Percentiles rank a stretch among this genome's conserved stretches.
These are phyloP conservation scores for Psammodynastes pulverulentus DNA, from an alignment of 2,113 vertebrate genomes.

Conservation along the genomic window DNA sequence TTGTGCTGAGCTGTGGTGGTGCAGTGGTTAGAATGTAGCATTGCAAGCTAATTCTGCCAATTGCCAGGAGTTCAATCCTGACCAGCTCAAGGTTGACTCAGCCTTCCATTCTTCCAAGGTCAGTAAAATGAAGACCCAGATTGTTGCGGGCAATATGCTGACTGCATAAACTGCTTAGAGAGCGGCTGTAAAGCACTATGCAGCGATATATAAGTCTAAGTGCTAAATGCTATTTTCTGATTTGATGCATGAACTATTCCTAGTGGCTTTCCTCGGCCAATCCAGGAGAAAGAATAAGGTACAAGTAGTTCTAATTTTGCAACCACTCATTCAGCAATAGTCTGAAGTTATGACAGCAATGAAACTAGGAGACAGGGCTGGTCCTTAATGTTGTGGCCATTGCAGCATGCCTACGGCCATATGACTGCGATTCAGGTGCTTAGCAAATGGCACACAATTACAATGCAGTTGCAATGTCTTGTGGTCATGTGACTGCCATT, in stretches of 20 bases:
- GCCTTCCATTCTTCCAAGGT: background rate
- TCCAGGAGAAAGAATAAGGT: background rate
- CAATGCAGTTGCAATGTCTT: background rate
- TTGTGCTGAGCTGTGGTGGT: too few relatives aligned
- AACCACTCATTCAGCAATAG: background rate
- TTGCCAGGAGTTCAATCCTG: background rate
- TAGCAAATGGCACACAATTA: background rate
- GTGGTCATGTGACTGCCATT: background rate
- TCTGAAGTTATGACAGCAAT: background rate
- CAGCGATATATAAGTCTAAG: too few relatives aligned
- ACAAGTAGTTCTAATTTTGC: background rate
- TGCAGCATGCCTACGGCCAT: background rate
- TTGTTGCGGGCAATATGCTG: background rate
- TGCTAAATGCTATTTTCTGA: background rate
- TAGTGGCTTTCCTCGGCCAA: background rate
- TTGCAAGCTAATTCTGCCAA: background rate
- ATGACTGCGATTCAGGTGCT: background rate
- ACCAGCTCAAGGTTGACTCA: background rate
- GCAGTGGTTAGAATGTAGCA: background rate
- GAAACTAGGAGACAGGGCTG: background rate
- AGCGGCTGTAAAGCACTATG: background rate
- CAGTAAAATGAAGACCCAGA: background rate
- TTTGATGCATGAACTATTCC: background rate
- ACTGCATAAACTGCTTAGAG: background rate
- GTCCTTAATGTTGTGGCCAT: background rate